These are phyloP conservation scores for Mus spicilegus DNA, from an alignment of 2,113 vertebrate species.

Conservation along the genomic window DNA sequence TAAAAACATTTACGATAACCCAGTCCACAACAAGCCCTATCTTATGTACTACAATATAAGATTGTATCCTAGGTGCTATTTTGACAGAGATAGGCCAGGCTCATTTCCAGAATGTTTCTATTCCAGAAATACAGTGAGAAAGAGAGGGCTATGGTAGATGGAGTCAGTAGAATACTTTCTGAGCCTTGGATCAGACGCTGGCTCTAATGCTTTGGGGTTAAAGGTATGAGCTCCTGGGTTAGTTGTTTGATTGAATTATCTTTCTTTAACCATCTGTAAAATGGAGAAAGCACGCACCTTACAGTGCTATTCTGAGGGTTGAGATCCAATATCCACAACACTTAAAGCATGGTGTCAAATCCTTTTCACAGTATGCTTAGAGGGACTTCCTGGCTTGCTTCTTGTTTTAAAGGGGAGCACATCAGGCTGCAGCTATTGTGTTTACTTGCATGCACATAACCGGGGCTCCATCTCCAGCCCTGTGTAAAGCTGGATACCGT, in stretches of 20 bases:
- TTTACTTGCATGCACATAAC: no score
- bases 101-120: background rate
- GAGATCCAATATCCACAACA: background rate
- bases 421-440: background rate
- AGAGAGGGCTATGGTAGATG: background rate
- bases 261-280: slow-evolving; percentile 19
- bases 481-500: background rate
- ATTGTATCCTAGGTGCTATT: background rate
- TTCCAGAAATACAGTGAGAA: background rate
- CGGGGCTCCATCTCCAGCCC: background rate
- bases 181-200: background rate
- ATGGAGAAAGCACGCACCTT: background rate
- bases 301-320: background rate
- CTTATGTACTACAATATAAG: background rate
- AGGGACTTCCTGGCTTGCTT: background rate
- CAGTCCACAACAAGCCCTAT: background rate
- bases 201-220: background rate
- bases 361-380: background rate
- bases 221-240: background rate
- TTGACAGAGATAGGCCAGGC: background rate
- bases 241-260: background rate
- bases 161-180: background rate
- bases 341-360: background rate
- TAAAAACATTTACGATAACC: background rate
- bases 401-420: background rate